Conservation (phyloP, 2,113 vertebrate genomes). For the Otus sunia region DNA sequence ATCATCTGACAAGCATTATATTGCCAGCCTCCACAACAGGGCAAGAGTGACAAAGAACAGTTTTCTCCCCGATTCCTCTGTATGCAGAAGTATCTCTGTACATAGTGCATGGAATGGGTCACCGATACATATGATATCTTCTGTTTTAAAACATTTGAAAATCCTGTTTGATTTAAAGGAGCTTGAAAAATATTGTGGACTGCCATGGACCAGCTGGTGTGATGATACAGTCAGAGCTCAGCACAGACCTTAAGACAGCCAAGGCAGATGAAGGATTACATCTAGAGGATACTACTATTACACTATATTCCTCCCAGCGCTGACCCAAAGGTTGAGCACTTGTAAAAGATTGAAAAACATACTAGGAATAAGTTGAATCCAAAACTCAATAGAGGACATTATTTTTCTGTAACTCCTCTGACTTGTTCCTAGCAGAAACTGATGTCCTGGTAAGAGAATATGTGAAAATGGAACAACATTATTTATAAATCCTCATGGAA, state of each 20-base stretch:
- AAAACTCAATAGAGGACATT: not conserved
- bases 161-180: not conserved
- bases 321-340: not conserved
- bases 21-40: not conserved
- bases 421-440: not conserved
- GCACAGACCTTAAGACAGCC: not conserved
- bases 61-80: not conserved
- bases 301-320: not conserved
- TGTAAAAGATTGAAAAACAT: not conserved
- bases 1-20: not conserved
- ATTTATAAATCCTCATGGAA: not conserved
- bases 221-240: not conserved
- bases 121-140: not conserved
- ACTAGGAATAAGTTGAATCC: not conserved
- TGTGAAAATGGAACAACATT: fast-evolving
- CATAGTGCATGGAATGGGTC: not conserved
- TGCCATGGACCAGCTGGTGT: not conserved
- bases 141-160: not conserved
- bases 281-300: not conserved
- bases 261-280: not conserved
- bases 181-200: not conserved
- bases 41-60: not conserved
- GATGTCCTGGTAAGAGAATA: not conserved
- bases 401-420: not conserved
- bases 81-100: not conserved